Conservation (phyloP, 2,797 vertebrate species). For the Adrianichthys oophorus region DNA sequence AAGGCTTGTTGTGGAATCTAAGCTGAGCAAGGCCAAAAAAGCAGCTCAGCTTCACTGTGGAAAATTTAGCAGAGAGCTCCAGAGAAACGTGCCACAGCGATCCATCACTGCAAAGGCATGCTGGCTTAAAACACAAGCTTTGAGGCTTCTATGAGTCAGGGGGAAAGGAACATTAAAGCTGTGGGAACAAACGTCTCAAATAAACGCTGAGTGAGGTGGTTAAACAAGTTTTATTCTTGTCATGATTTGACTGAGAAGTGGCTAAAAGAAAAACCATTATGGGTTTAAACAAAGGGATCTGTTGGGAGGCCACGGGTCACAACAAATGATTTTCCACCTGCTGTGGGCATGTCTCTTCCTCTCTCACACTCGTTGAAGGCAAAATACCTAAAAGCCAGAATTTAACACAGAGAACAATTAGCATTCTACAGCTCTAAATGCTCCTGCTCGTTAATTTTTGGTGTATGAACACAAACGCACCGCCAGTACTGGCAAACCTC, state of each 20-base stretch:
- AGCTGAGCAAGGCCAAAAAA: slow-evolving; percentile 30
- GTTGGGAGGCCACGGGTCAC: slow-evolving; percentile 43
- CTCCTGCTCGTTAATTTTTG: slow-evolving; percentile 18
- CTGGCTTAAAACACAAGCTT: slow-evolving; percentile 29
- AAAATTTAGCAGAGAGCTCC: slow-evolving; percentile 41
- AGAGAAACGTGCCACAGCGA: slow-evolving; percentile 35
- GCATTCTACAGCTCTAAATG: slow-evolving; percentile 46
- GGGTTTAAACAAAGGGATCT: slow-evolving; percentile 17
- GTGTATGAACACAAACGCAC: slow-evolving; percentile 16
- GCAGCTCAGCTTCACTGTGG: slow-evolving; percentile 20
- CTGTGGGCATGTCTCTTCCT: slow-evolving; percentile 25
- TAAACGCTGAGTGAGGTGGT: neutral
- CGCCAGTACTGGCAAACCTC: slow-evolving; percentile 18
- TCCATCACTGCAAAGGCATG: slow-evolving; percentile 42
- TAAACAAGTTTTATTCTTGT: slow-evolving; percentile 8
- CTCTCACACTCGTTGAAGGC: neutral
- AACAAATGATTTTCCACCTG: slow-evolving; percentile 65
- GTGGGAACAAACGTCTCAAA: neutral
- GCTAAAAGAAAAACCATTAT: neutral
- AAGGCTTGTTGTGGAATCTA: slow-evolving; percentile 9
- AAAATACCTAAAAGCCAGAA: neutral
- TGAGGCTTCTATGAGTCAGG: slow-evolving; percentile 7
- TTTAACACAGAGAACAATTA: slow-evolving; percentile 37
- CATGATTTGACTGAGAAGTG: neutral
- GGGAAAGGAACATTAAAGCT: slow-evolving; percentile 3